These are phyloP conservation scores for Pseudochirops corinnae DNA, from an alignment of 2,797 vertebrate species.

Conservation along the genomic window DNA sequence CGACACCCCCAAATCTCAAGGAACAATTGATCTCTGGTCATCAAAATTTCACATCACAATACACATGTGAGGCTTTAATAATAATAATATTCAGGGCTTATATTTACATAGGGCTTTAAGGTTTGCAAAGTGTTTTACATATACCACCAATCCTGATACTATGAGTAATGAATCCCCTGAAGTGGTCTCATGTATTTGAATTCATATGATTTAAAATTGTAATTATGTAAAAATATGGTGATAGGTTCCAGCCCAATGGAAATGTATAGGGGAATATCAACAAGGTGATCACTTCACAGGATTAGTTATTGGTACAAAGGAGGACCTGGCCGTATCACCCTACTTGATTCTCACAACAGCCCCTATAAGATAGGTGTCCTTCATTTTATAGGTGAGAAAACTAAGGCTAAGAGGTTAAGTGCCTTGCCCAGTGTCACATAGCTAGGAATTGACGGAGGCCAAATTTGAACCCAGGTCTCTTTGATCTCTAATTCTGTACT, in stretches of 20 bases:
- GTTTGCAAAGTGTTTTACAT: not conserved
- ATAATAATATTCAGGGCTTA: not conserved
- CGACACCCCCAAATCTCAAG: slow-evolving; percentile 69
- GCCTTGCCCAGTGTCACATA: not conserved
- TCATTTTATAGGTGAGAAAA: not conserved
- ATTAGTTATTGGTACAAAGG: not conserved
- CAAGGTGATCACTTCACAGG: not conserved
- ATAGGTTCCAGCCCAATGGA: not conserved
- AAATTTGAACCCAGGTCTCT: slow-evolving; percentile 38
- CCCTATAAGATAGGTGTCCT: not conserved
- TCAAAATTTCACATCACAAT: slow-evolving; percentile 37
- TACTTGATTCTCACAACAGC: not conserved
- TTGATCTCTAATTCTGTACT: slow-evolving; percentile 2
- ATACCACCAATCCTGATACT: not conserved
- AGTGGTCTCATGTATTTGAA: not conserved
- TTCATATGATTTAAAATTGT: not conserved
- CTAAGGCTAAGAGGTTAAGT: not conserved
- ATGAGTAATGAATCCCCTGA: not conserved
- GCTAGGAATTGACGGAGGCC: not conserved
- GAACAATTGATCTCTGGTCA: slow-evolving; percentile 58
- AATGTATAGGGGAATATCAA: not conserved
- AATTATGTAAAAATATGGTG: not conserved
- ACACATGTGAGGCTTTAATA: slow-evolving; percentile 27
- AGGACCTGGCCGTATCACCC: not conserved
- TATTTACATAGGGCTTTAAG: not conserved